A percentile compares a stretch with the other conserved stretches of the same genome.
Conservation (phyloP, 2,797 vertebrate species). For the Amblyraja radiata region DNA sequence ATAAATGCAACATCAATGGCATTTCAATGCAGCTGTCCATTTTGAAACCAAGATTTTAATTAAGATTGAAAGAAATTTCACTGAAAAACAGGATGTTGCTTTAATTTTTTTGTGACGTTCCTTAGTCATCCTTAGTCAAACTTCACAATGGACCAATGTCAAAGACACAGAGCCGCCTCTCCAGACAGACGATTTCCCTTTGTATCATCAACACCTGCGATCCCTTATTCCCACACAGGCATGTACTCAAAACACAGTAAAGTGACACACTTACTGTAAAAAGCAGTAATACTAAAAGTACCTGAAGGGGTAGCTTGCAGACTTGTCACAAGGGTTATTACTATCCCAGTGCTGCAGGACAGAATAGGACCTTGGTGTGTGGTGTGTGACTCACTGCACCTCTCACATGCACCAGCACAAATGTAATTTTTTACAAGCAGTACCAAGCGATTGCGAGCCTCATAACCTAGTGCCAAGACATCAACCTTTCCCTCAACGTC, state of each 20-base stretch:
- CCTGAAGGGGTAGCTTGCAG: not conserved
- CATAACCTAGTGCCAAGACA: no score
- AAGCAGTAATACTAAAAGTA: no score
- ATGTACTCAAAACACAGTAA: not conserved
- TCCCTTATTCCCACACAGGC: not conserved
- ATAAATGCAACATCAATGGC: not conserved
- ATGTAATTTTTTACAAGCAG: not conserved
- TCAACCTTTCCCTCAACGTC: no score
- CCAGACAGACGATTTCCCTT: not conserved
- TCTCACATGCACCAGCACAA: not conserved
- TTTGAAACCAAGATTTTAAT: not conserved
- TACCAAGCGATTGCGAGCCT: not conserved
- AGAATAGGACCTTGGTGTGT: no score
- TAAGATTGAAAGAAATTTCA: not conserved
- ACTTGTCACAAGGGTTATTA: no score
- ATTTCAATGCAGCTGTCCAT: not conserved
- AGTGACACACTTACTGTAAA: not conserved
- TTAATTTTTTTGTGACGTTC: not conserved
- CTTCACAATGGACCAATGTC: not conserved
- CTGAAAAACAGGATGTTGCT: not conserved
- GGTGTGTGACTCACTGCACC: not conserved
- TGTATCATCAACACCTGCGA: not conserved
- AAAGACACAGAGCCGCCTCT: not conserved
- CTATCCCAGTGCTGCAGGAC: no score
- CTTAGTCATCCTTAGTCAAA: not conserved